These are phyloP conservation scores for Micropoecilia bifurca DNA, from an alignment of 2,797 vertebrate species.

Conservation along the genomic window DNA sequence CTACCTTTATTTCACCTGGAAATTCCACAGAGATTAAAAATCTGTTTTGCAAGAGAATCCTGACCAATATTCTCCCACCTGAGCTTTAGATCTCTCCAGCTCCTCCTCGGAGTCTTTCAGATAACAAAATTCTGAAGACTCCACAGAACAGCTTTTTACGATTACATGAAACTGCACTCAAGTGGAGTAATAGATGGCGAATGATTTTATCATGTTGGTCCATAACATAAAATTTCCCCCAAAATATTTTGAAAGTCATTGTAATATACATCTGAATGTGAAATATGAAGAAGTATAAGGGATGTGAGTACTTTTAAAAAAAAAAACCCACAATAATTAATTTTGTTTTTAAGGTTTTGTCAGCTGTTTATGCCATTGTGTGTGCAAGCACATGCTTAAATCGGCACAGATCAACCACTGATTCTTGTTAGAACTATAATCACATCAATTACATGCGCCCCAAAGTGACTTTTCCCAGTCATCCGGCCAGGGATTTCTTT, in stretches of 20 bases:
- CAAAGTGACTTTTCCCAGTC: constrained; percentile 94
- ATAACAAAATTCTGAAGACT: background rate
- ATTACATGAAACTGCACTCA: background rate
- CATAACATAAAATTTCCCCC: background rate
- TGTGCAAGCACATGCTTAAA: constrained; percentile 48
- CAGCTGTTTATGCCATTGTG: constrained; percentile 48
- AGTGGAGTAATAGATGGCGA: background rate
- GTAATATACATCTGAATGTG: background rate
- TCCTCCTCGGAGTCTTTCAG: background rate
- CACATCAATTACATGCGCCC: constrained; percentile 95
- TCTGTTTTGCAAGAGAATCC: too few relatives aligned
- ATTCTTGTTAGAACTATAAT: constrained; percentile 86
- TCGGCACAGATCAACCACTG: constrained; percentile 70
- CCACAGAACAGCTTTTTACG: background rate
- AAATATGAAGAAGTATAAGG: background rate
- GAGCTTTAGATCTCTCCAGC: background rate
- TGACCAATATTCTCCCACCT: background rate
- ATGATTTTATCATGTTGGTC: background rate
- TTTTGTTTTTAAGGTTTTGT: background rate
- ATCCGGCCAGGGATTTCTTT: constrained; percentile 91
- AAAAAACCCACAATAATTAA: constrained; percentile 17
- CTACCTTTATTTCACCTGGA: too few relatives aligned
- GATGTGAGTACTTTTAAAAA: background rate
- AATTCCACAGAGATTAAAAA: too few relatives aligned
- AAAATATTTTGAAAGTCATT: background rate